Evolutionary conservation across 1,140 invertebrate genomes (phyloP).

Genomic region (Dolichoris vasculosae): DNA sequence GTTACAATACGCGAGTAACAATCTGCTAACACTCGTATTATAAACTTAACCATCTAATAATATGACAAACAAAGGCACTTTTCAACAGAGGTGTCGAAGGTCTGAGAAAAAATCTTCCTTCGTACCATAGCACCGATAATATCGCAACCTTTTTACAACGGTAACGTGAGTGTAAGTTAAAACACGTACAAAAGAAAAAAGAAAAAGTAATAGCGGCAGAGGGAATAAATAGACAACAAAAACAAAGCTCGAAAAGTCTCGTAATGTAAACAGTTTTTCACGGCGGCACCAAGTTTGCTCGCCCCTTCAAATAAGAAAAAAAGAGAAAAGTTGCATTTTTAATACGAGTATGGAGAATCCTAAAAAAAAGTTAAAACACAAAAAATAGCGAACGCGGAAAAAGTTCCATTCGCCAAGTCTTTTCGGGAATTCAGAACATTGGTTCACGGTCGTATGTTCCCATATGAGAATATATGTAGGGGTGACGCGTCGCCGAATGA

Average conservation of each 20-base stretch:
- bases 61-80: not conserved
- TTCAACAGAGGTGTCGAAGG: not conserved
- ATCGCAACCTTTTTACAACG: constrained; percentile 13
- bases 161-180: not conserved
- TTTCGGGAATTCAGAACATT: constrained; percentile 59
- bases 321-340: constrained; percentile 32
- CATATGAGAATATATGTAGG: constrained; percentile 60
- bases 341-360: not conserved
- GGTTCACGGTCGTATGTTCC: constrained; percentile 56
- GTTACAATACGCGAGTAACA: too few species aligned
- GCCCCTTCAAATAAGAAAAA: not conserved
- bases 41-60: too few species aligned
- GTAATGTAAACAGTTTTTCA: constrained; percentile 45
- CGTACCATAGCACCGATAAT: not conserved
- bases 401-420: constrained; percentile 52
- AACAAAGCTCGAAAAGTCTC: constrained; percentile 44
- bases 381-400: constrained; percentile 42
- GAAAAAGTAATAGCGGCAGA: constrained; percentile 25
- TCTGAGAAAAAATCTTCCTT: not conserved
- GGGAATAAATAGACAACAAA: constrained; percentile 38
- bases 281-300: not conserved
- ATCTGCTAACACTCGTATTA: too few species aligned
- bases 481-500: constrained; percentile 54
- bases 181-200: not conserved
- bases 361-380: constrained; percentile 16